Base-by-base conservation (phyloP, 2,113 vertebrate species). In the Microcebus ravelobensis region DNA sequence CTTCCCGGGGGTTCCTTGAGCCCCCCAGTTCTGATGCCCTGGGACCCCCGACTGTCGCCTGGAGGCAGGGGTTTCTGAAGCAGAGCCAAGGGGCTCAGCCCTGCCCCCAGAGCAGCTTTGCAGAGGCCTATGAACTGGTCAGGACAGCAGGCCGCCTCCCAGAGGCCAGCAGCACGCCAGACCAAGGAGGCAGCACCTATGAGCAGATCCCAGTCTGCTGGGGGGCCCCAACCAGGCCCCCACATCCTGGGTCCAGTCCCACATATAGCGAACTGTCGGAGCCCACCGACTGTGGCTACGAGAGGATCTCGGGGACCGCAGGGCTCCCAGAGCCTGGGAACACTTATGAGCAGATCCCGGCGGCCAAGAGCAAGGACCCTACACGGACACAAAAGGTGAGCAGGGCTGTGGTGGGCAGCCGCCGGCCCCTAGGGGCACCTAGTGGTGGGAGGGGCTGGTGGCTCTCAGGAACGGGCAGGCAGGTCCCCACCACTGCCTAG, bases 181-280 rank as follows among this genome's bases (percentile, higher is more conserved):
- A 42, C 14, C 70, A 23, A 1, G 18, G 18, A 4, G 20, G 27
- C 7, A 83, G 87, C 8, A 70, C 96, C 52, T 99, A 99, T 0
- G 98, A 98, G 5, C 97, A 98, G 91, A 97, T 99, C 25, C 79
- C 98, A 3, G 42, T 5, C 6, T 88, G 95, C 55, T 86, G 97
- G 85, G 67, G 74, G 0, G 8, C 15, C 45, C 50, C 39, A 0
- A 8, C 74, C 52, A 57, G 42, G 48, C 11, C 79, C 29, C 76
- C 25, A 5, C 4, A 13, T 36, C 63, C 83, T 1, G 42, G 59
- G 9, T 3, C 67, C 12, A 48, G 79, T 21, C 6, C 73, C 23
- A 77, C 18, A 0, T 71, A 42, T 0, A 74, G 96, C 74, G 48
- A 65, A 45, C 55, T 39, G 8, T 80, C 52, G 10, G 59, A 4